Conservation (phyloP, 2,888 invertebrate species). For the Conomelus anceps region DNA sequence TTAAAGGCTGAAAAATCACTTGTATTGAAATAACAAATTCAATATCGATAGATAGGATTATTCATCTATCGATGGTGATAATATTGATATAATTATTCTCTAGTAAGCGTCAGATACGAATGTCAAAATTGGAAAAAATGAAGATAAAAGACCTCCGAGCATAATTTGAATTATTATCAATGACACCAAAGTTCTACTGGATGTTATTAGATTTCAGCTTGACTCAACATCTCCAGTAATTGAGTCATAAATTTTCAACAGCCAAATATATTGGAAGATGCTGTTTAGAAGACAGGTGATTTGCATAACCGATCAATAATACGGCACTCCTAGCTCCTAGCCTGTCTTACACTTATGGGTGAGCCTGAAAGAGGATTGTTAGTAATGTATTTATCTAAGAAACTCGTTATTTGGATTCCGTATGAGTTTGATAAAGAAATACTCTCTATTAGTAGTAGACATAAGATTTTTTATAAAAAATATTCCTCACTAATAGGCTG, state of each 20-base stretch:
- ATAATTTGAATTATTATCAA: neutral
- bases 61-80: neutral
- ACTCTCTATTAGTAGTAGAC: neutral
- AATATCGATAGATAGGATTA: neutral
- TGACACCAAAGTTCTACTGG: neutral
- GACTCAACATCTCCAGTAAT: neutral
- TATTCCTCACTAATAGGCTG: too few relatives aligned
- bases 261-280: neutral
- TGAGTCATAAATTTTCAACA: neutral
- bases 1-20: too few relatives aligned
- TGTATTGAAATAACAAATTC: too few relatives aligned
- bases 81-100: neutral
- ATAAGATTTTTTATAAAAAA: too few relatives aligned
- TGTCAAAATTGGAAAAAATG: neutral
- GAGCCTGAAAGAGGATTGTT: too few relatives aligned
- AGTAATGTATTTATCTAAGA: neutral
- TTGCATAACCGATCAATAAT: neutral
- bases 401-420: neutral
- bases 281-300: neutral
- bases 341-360: neutral
- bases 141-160: neutral
- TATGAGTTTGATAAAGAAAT: neutral
- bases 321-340: neutral
- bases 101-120: neutral
- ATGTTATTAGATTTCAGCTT: neutral